Conservation (phyloP, 2,797 vertebrate species). For the Centroberyx gerrardi region DNA sequence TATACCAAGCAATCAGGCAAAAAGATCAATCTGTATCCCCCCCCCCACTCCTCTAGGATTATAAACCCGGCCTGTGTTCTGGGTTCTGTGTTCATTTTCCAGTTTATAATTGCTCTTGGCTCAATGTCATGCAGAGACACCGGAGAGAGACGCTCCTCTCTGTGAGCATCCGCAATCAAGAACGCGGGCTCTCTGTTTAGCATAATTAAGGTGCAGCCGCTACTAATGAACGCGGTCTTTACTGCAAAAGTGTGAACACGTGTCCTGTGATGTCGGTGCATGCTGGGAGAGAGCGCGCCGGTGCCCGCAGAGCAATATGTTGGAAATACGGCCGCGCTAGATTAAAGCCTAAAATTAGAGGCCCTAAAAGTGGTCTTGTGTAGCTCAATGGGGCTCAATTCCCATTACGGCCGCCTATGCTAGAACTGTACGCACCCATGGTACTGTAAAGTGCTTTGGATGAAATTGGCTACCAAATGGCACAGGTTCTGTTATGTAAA, state of each 20-base stretch:
- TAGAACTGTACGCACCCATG: too few relatives aligned
- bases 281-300: neutral
- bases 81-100: constrained; percentile 40
- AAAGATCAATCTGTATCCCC: constrained; percentile 64
- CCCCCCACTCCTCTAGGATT: constrained; percentile 33
- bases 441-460: too few relatives aligned
- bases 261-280: constrained; percentile 8
- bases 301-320: too few relatives aligned
- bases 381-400: too few relatives aligned
- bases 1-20: constrained; percentile 68
- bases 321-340: too few relatives aligned
- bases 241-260: neutral
- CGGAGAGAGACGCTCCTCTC: constrained; percentile 3
- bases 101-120: constrained; percentile 47
- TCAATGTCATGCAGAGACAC: constrained; percentile 16
- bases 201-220: constrained; percentile 10
- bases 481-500: too few relatives aligned
- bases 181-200: constrained; percentile 18
- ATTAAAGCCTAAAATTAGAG: too few relatives aligned
- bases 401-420: too few relatives aligned
- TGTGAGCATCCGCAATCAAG: constrained; percentile 25
- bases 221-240: constrained; percentile 23
- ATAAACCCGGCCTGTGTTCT: constrained; percentile 28
- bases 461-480: too few relatives aligned
- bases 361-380: too few relatives aligned